A percentile compares a stretch with the other conserved stretches of the same genome.
Conservation (phyloP, 2,113 vertebrate species). For the Anas platyrhynchos region DNA sequence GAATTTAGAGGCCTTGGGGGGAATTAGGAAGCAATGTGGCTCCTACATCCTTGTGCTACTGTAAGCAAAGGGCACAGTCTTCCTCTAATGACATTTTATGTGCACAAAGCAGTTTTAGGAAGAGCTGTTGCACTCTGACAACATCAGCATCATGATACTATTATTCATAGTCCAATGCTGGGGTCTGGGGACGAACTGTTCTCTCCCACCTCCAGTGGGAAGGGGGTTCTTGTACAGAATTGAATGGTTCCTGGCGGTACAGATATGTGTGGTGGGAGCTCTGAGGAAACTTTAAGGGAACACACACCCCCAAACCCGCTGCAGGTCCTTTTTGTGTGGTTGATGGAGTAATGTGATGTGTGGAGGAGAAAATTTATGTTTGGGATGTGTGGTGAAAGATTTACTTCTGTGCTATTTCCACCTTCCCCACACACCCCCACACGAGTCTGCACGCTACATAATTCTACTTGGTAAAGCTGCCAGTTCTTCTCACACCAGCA, state of each 20-base stretch:
- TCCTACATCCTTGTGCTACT: neutral
- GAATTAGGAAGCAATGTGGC: neutral
- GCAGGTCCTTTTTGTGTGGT: neutral
- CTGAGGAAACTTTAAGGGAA: neutral
- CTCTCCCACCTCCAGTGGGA: neutral
- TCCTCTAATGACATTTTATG: neutral
- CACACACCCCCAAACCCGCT: neutral
- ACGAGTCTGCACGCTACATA: neutral
- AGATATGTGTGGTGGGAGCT: neutral
- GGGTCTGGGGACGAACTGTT: neutral
- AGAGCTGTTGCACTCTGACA: neutral
- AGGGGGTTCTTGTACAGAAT: neutral
- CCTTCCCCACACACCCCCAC: neutral
- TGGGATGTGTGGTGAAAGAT: slow-evolving; percentile 9
- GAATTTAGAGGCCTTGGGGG: neutral
- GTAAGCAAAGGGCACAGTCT: neutral
- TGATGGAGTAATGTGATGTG: slow-evolving; percentile 8
- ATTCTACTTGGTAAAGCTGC: slow-evolving; percentile 10
- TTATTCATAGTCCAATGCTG: neutral
- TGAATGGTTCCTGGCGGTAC: neutral
- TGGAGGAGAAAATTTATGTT: slow-evolving; percentile 8
- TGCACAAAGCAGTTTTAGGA: neutral
- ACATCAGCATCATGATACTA: neutral
- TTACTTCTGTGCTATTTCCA: slow-evolving; percentile 15
- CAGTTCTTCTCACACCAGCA: slow-evolving; percentile 14